A percentile compares a stretch with the other conserved stretches of the same genome.
Evolutionary conservation across 2,797 vertebrate species (phyloP).

Genomic region (Darevskia mixta): DNA sequence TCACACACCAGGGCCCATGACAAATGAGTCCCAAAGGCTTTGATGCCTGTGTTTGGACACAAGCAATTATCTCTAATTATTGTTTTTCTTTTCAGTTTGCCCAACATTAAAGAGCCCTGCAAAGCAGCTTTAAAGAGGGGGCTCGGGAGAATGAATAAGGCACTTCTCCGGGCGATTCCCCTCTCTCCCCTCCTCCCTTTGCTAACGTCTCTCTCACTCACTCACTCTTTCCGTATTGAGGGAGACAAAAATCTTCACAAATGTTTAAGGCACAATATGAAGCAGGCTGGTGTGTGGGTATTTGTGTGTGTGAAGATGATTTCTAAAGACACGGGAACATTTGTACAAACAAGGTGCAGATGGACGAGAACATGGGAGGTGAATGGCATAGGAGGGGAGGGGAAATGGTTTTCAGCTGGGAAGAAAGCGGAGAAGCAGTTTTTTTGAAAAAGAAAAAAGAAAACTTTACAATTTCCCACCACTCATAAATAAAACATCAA

Average conservation of each 20-base stretch:
- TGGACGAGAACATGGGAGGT: slow-evolving; percentile 69
- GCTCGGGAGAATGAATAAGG: slow-evolving; percentile 76
- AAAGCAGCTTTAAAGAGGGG: slow-evolving; percentile 78
- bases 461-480: slow-evolving; percentile 74
- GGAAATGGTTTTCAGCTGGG: slow-evolving; percentile 82
- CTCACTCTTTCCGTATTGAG: slow-evolving; percentile 71
- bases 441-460: slow-evolving; percentile 14
- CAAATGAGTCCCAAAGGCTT: slow-evolving; percentile 84
- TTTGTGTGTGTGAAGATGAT: slow-evolving; percentile 67
- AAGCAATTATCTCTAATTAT: slow-evolving; percentile 93
- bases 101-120: slow-evolving; percentile 81
- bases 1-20: slow-evolving; percentile 84
- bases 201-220: slow-evolving; percentile 37
- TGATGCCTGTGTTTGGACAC: slow-evolving; percentile 94
- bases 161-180: slow-evolving; percentile 67
- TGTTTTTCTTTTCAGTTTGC: slow-evolving; percentile 92
- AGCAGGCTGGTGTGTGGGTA: slow-evolving; percentile 44
- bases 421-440: slow-evolving; percentile 75
- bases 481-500: slow-evolving; percentile 80
- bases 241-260: slow-evolving; percentile 76
- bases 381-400: slow-evolving; percentile 72
- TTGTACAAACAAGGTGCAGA: slow-evolving; percentile 80
- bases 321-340: slow-evolving; percentile 77
- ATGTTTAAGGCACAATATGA: slow-evolving; percentile 79
- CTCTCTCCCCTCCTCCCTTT: slow-evolving; percentile 45